Percentiles rank a stretch among this genome's conserved stretches.
Evolutionary conservation across 2,113 vertebrate genomes (phyloP).

Genomic region (Cephalopholis sonnerati): DNA sequence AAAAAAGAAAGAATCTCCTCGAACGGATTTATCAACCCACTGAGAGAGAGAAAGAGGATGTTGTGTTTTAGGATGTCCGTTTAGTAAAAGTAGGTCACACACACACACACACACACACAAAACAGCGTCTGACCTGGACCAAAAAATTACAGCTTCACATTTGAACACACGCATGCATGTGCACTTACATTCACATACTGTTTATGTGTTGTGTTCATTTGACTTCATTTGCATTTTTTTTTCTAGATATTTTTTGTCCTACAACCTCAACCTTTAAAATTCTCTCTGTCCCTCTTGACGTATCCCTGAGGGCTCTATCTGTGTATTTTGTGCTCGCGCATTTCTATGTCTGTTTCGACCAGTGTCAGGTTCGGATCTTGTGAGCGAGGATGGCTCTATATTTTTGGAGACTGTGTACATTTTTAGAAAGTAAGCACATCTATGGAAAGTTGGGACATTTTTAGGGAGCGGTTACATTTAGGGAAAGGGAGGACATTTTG

Average conservation of each 20-base stretch:
- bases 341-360: slow-evolving; percentile 12
- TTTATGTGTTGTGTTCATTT: not conserved
- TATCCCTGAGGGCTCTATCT: not conserved
- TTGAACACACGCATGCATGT: not conserved
- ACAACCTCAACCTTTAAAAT: not conserved
- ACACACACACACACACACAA: slow-evolving; percentile 11
- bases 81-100: slow-evolving; percentile 68
- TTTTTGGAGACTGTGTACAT: not conserved
- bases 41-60: slow-evolving; percentile 47
- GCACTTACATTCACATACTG: not conserved
- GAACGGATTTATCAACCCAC: slow-evolving; percentile 63
- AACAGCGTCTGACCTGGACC: slow-evolving; percentile 34
- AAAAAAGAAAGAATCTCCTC: slow-evolving; percentile 35
- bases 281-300: no score
- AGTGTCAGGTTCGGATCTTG: slow-evolving; percentile 8
- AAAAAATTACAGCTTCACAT: not conserved
- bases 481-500: not conserved
- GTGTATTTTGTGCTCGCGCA: not conserved
- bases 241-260: not conserved
- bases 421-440: not conserved
- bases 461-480: not conserved
- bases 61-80: slow-evolving; percentile 62
- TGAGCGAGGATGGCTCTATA: not conserved
- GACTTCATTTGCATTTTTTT: no score
- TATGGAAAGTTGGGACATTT: not conserved